These are phyloP conservation scores for Rhincodon typus DNA, from an alignment of 2,797 vertebrate species.

Conservation along the genomic window DNA sequence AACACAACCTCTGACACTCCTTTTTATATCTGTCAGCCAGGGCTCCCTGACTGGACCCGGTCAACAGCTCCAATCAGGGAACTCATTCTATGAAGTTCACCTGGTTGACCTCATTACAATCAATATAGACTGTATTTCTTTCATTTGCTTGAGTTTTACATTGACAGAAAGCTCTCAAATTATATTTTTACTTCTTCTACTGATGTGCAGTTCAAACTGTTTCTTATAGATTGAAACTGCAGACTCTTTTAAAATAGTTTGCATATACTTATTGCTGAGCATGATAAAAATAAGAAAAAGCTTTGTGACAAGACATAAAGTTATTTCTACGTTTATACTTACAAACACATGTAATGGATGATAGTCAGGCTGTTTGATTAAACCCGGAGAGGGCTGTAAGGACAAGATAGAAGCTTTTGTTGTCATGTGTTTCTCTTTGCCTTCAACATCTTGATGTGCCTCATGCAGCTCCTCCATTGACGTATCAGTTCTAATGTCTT, in stretches of 20 bases:
- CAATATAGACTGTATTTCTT: not conserved
- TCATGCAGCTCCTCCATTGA: not conserved
- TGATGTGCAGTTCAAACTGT: not conserved
- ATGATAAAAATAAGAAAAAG: not conserved
- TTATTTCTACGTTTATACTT: slow-evolving; percentile 47
- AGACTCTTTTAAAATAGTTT: not conserved
- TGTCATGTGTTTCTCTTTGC: slow-evolving; percentile 10
- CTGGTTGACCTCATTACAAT: too few relatives aligned
- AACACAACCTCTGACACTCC: too few relatives aligned
- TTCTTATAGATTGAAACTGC: not conserved
- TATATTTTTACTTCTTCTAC: not conserved
- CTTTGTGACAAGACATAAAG: not conserved
- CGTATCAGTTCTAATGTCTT: not conserved
- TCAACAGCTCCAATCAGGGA: too few relatives aligned
- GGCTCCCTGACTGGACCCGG: too few relatives aligned
- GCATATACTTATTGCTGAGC: not conserved
- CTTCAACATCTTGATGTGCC: not conserved
- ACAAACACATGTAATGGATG: slow-evolving; percentile 60
- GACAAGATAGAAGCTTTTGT: slow-evolving; percentile 44
- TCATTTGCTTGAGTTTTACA: not conserved
- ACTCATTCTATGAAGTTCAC: too few relatives aligned
- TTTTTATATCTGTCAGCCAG: too few relatives aligned
- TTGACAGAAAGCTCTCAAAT: not conserved
- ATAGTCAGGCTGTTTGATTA: slow-evolving; percentile 48
- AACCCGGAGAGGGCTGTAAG: slow-evolving; percentile 51